Evolutionary conservation across 2,797 vertebrate species (phyloP).

Genomic region (Melopsittacus undulatus): DNA sequence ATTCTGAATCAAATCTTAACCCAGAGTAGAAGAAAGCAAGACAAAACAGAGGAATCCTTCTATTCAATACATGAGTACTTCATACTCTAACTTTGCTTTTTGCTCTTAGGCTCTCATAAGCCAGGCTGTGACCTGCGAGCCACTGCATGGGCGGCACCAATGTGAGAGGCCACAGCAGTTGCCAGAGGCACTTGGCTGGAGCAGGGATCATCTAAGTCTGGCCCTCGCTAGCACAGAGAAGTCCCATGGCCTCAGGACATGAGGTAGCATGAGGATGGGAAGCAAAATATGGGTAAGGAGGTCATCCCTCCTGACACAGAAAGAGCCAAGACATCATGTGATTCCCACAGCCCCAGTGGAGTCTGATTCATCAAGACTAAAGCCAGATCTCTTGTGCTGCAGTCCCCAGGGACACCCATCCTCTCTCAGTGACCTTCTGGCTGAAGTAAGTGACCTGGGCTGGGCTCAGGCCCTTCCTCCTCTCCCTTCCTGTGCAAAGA

Average conservation of each 20-base stretch:
- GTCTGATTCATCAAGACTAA: neutral
- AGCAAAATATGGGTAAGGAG: conserved; percentile 14
- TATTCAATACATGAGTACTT: neutral
- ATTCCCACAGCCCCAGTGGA: neutral
- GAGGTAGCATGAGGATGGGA: neutral
- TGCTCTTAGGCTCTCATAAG: neutral
- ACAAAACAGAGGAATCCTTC: neutral
- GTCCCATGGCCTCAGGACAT: neutral
- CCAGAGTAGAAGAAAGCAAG: neutral
- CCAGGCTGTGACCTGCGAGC: neutral
- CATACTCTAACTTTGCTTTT: neutral
- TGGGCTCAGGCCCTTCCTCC: neutral
- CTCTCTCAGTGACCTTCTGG: neutral
- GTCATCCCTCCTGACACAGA: conserved; percentile 8
- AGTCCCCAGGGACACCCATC: neutral
- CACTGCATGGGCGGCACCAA: neutral
- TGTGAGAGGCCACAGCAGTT: neutral
- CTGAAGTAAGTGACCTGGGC: neutral
- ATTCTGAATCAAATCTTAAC: neutral
- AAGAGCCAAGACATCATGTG: neutral
- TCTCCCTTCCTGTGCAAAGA: neutral
- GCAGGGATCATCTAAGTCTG: neutral
- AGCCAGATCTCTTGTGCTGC: neutral
- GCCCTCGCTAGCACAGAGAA: neutral
- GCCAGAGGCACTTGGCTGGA: neutral